These are phyloP conservation scores for Eupithecia pulchellata DNA, from an alignment of 2,888 invertebrate genomes.

Conservation along the genomic window DNA sequence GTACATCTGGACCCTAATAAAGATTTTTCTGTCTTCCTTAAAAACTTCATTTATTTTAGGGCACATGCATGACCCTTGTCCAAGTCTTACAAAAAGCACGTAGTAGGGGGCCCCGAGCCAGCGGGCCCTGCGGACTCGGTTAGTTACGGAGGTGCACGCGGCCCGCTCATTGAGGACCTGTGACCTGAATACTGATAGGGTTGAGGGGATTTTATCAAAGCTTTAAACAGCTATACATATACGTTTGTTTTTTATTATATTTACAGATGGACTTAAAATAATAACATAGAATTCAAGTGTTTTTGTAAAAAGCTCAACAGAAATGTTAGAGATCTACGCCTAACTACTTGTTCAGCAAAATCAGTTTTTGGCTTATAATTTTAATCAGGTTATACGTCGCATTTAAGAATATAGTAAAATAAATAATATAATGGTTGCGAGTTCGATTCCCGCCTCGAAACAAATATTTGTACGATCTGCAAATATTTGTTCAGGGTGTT, in stretches of 20 bases:
- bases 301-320: not conserved
- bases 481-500: too few relatives aligned
- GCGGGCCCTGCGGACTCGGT: constrained; percentile 58
- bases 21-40: too few relatives aligned
- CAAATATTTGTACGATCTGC: too few relatives aligned
- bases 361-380: not conserved
- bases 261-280: not conserved
- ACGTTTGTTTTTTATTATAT: not conserved
- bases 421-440: too few relatives aligned
- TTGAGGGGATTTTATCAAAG: constrained; percentile 2
- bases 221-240: not conserved
- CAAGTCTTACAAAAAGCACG: constrained; percentile 47
- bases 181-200: constrained; percentile 49
- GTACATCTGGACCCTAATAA: too few relatives aligned
- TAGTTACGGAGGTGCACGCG: constrained; percentile 60
- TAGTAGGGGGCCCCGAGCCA: constrained; percentile 50
- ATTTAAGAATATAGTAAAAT: too few relatives aligned
- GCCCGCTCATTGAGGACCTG: constrained; percentile 54
- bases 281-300: not conserved
- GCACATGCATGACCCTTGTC: constrained; percentile 32
- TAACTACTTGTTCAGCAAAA: not conserved
- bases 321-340: too few relatives aligned
- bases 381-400: not conserved
- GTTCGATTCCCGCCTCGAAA: too few relatives aligned
- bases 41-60: not conserved